These are phyloP conservation scores for Ostrea denselamellosa DNA, from an alignment of 1,140 invertebrate species.

Conservation along the genomic window DNA sequence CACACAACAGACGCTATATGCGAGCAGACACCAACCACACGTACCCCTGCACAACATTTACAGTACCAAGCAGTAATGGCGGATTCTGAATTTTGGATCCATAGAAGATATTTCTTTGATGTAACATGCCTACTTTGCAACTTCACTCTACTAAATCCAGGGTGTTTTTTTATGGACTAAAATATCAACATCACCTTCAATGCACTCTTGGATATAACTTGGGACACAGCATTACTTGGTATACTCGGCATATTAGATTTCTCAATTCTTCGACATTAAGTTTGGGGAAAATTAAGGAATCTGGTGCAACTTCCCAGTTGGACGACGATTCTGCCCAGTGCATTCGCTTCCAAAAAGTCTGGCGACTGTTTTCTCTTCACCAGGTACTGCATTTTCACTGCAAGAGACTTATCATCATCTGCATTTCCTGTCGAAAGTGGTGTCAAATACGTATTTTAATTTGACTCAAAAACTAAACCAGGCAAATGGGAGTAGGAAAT, in stretches of 20 bases:
- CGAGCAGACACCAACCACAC: not conserved
- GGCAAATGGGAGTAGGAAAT: no score
- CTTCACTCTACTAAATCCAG: not conserved
- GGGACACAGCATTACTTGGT: not conserved
- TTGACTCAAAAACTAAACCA: no score
- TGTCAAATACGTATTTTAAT: not conserved
- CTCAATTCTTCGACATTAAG: not conserved
- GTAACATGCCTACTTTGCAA: not conserved
- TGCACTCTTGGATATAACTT: not conserved
- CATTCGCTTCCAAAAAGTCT: not conserved
- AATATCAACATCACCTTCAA: not conserved
- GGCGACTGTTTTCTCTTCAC: not conserved
- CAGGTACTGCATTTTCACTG: not conserved
- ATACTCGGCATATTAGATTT: not conserved
- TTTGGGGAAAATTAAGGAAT: not conserved
- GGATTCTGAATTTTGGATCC: not conserved
- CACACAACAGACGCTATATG: constrained; percentile 20
- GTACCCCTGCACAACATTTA: not conserved
- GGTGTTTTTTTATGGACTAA: not conserved
- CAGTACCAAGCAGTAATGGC: constrained; percentile 9
- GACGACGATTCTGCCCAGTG: no score
- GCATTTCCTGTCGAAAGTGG: not conserved
- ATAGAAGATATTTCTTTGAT: not conserved
- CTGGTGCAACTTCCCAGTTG: not conserved
- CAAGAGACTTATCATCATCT: not conserved